These are phyloP conservation scores for Torymus auratus DNA, from an alignment of 2,888 invertebrate genomes.

Conservation along the genomic window DNA sequence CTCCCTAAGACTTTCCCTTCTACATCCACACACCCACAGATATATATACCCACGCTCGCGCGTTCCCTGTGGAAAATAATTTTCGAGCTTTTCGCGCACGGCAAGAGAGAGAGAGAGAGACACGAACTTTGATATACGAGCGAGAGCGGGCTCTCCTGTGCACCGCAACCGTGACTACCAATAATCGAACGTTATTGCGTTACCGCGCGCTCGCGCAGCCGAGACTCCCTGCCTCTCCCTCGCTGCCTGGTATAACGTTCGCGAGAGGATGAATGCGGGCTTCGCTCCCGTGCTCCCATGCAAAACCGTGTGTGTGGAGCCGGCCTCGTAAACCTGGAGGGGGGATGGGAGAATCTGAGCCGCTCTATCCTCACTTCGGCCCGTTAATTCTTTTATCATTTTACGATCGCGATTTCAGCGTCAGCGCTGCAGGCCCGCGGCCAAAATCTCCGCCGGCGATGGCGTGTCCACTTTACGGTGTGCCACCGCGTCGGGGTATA, in stretches of 20 bases:
- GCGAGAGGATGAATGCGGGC: conserved; percentile 14
- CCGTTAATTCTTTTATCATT: conserved; percentile 56
- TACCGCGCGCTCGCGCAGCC: conserved; percentile 59
- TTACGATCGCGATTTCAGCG: conserved; percentile 40
- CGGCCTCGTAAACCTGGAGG: conserved; percentile 36
- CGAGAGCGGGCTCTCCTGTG: conserved; percentile 48
- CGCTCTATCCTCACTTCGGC: conserved; percentile 32
- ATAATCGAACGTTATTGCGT: conserved; percentile 75
- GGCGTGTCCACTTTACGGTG: too few relatives aligned
- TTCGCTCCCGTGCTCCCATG: conserved; percentile 3
- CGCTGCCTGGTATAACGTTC: not conserved
- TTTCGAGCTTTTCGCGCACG: not conserved
- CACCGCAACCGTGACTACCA: conserved; percentile 68
- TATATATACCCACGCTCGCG: too few relatives aligned
- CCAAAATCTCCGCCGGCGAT: too few relatives aligned
- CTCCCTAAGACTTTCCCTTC: too few relatives aligned
- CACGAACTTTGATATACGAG: conserved; percentile 72
- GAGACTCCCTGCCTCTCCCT: conserved; percentile 46
- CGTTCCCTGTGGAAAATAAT: too few relatives aligned
- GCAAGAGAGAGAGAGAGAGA: conserved; percentile 25
- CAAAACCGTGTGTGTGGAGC: conserved; percentile 29
- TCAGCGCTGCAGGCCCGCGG: not conserved
- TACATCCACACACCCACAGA: too few relatives aligned
- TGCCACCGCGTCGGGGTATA: too few relatives aligned
- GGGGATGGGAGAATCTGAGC: not conserved